phyloP scores from a whole-genome alignment of 2,797 vertebrate species.

The Etheostoma nigrum region DNA sequence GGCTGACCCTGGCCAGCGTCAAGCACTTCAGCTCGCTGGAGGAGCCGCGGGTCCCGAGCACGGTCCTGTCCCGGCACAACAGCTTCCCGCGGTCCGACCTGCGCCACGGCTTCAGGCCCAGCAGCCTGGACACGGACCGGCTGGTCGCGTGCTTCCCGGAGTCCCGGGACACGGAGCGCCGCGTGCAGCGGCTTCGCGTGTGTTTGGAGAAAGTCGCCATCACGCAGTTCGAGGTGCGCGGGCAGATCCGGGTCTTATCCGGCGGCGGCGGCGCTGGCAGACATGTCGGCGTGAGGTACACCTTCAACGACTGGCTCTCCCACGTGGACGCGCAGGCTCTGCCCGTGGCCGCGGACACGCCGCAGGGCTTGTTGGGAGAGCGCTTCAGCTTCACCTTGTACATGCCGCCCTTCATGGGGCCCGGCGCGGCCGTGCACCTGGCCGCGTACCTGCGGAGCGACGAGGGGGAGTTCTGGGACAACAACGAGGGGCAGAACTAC shows the following conservation, averaged over 20 bases:
- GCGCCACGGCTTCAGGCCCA: slow-evolving; percentile 56
- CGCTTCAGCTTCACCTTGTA: slow-evolving; percentile 87
- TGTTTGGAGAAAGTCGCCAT: slow-evolving; percentile 84
- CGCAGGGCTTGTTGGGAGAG: slow-evolving; percentile 44
- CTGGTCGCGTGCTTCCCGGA: slow-evolving; percentile 71
- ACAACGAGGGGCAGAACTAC: slow-evolving; percentile 91
- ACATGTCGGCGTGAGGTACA: slow-evolving; percentile 90
- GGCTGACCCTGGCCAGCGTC: slow-evolving; percentile 89
- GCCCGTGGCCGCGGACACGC: slow-evolving; percentile 39
- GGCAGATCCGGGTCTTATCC: slow-evolving; percentile 72
- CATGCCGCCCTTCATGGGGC: slow-evolving; percentile 84
- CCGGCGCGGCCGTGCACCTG: slow-evolving; percentile 85
- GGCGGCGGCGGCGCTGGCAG: slow-evolving; percentile 41
- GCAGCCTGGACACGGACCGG: slow-evolving; percentile 52
- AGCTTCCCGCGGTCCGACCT: slow-evolving; percentile 73
- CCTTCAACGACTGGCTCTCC: slow-evolving; percentile 93
- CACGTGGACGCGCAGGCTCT: slow-evolving; percentile 87
- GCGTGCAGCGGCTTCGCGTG: slow-evolving; percentile 79
- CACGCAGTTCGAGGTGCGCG: slow-evolving; percentile 77
- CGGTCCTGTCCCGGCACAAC: slow-evolving; percentile 85
- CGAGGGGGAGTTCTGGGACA: slow-evolving; percentile 92
- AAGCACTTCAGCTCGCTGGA: slow-evolving; percentile 91
- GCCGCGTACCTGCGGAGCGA: slow-evolving; percentile 86
- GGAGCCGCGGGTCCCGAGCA: slow-evolving; percentile 88
- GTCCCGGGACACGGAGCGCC: slow-evolving; percentile 63